These are phyloP conservation scores for Synchiropus splendidus DNA, from an alignment of 2,113 vertebrate genomes.

Conservation along the genomic window DNA sequence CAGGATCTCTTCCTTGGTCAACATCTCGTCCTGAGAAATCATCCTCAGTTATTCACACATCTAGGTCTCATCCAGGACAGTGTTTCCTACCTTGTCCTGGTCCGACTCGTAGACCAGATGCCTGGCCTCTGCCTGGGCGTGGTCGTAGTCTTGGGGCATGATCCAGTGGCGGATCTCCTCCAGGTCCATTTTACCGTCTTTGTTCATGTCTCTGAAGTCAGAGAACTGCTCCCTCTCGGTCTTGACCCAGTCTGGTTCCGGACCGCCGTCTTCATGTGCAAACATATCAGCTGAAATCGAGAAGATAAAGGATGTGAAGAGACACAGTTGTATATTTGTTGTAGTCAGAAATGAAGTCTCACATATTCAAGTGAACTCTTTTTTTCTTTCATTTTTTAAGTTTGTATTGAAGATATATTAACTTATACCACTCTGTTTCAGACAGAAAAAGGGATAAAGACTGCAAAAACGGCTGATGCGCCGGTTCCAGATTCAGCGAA, in stretches of 20 bases:
- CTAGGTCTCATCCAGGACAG: background rate
- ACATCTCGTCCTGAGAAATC: slow-evolving; percentile 75
- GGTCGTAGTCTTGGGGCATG: slow-evolving; percentile 93
- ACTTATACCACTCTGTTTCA: no score
- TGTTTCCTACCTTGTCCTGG: slow-evolving; percentile 76
- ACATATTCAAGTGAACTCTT: background rate
- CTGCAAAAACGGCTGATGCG: no score
- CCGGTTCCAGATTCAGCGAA: no score
- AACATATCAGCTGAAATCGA: slow-evolving; percentile 86
- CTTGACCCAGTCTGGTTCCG: slow-evolving; percentile 91
- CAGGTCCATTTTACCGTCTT: slow-evolving; percentile 91
- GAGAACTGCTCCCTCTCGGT: slow-evolving; percentile 91
- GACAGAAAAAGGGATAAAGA: no score
- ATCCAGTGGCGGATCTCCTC: slow-evolving; percentile 96
- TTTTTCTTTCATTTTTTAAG: background rate
- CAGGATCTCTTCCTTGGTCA: slow-evolving; percentile 90
- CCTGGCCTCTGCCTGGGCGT: slow-evolving; percentile 88
- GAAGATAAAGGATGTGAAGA: background rate
- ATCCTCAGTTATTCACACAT: background rate
- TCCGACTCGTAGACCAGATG: slow-evolving; percentile 94
- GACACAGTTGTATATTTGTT: background rate
- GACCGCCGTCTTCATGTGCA: slow-evolving; percentile 83
- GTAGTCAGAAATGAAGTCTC: background rate
- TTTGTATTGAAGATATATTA: no score
- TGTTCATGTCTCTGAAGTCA: slow-evolving; percentile 92